A percentile compares a stretch with the other conserved stretches of the same genome.
phyloP scores from a whole-genome alignment of 37 sponge, comb jelly and placozoan genomes.

The Trichoplax adhaerens region DNA sequence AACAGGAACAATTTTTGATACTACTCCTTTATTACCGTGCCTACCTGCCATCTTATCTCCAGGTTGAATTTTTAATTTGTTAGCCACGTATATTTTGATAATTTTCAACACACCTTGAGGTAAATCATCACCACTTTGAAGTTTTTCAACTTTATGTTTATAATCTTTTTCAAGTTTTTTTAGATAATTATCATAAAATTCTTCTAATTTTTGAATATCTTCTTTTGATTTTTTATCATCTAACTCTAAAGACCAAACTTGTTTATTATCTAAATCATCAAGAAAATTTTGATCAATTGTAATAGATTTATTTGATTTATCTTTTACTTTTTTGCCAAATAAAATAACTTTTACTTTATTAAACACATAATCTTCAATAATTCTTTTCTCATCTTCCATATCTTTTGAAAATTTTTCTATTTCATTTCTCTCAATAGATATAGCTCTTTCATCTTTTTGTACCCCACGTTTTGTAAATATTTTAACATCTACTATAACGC shows the following conservation, averaged over 20 bases:
- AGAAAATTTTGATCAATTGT: neutral
- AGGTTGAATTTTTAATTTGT: neutral
- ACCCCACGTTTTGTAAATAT: neutral
- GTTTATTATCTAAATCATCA: neutral
- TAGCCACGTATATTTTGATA: neutral
- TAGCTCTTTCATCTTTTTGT: neutral
- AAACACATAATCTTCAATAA: neutral
- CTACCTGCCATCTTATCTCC: constrained; percentile 11
- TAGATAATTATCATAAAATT: no score
- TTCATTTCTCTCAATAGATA: neutral
- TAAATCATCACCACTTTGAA: neutral
- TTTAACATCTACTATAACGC: neutral
- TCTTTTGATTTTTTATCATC: neutral
- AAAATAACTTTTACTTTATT: neutral
- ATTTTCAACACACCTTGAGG: neutral
- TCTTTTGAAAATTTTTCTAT: neutral
- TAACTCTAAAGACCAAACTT: no score
- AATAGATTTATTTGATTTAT: neutral
- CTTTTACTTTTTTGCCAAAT: neutral
- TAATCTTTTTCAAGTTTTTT: neutral
- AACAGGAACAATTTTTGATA: neutral
- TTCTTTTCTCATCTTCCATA: constrained; percentile 1
- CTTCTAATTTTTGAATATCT: neutral
- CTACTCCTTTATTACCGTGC: neutral
- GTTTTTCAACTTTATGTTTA: neutral